Evolutionary conservation across 2,888 invertebrate genomes (phyloP), one percentile per base, ranked within the genome.

Genomic region (Torymus texanus): DNA sequence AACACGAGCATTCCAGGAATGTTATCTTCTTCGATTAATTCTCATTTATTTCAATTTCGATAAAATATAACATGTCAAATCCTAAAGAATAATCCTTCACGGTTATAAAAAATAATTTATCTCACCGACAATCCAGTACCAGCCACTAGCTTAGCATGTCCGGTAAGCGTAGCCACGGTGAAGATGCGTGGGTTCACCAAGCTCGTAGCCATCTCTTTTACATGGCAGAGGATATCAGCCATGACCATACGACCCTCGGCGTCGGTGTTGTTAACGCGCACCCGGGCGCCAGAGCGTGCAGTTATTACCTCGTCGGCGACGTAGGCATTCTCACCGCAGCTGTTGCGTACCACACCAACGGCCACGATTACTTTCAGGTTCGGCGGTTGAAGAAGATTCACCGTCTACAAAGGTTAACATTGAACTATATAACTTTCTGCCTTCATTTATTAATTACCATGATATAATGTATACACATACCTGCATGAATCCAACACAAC

Each of bases 251-350:
- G 82, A 1, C 98, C 98, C 91, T 98, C 98, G 70, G 98, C 97
- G 91, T 98, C 98, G 3, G 98, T 98, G 91, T 98, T 98, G 75
- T 96, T 96, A 67, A 98, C 93, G 78, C 98, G 93, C 73, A 98
- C 94, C 80, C 96, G 92, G n/a, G 93, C 93, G 4, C 97, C 97
- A 82, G 96, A 95, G 76, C 97, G 93, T 8, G 96, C 93, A 10
- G 94, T 94, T 83, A 98, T 93, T 80, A 98, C 93, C 92, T 98
- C 98, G 92, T 98, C 98, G 61, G 97, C 91, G 3, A 97, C 97
- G 90, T 97, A 97, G 75, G 94, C 93, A 85, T 97, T 95, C 89
- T 94, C 95, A 55, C 98, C 98, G 79, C 97, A 93, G 84, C 96
- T 97, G 91, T 98, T 98, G 81, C 98, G 93, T 18, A 97, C 97